Evolutionary conservation across 2,797 vertebrate species (phyloP).

Genomic region (Sebastiscus albofasciatus): DNA sequence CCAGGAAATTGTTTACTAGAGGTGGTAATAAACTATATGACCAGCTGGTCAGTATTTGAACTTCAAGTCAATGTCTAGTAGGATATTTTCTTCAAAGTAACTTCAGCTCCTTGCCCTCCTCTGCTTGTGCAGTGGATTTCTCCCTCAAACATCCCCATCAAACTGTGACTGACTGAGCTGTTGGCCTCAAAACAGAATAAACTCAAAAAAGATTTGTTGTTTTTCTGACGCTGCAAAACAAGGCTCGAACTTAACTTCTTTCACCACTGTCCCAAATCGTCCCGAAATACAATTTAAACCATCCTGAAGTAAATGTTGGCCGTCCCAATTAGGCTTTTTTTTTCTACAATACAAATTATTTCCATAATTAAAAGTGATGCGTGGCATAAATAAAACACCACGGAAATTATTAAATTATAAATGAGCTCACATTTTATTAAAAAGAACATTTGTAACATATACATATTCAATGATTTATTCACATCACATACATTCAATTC

Average conservation of each 20-base stretch:
- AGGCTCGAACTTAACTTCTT: background rate
- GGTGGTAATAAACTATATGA: background rate
- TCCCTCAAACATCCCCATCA: background rate
- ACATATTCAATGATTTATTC: no score
- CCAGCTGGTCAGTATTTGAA: background rate
- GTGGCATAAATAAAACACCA: no score
- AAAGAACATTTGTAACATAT: no score
- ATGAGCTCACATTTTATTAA: no score
- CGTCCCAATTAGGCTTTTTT: background rate
- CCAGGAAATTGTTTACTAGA: background rate
- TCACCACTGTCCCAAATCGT: no score
- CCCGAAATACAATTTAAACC: background rate
- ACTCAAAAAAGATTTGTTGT: background rate
- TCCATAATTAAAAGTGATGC: no score
- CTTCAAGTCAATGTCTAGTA: background rate
- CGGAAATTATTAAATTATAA: no score
- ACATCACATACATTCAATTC: no score
- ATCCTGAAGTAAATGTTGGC: background rate
- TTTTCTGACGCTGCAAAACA: background rate
- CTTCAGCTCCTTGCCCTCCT: background rate
- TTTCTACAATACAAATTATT: background rate
- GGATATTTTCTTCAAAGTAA: background rate
- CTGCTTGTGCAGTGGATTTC: background rate
- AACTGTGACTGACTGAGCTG: background rate
- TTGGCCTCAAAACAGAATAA: background rate